Base-by-base conservation (phyloP, 2,797 vertebrate genomes). In the Gymnocypris eckloni region DNA sequence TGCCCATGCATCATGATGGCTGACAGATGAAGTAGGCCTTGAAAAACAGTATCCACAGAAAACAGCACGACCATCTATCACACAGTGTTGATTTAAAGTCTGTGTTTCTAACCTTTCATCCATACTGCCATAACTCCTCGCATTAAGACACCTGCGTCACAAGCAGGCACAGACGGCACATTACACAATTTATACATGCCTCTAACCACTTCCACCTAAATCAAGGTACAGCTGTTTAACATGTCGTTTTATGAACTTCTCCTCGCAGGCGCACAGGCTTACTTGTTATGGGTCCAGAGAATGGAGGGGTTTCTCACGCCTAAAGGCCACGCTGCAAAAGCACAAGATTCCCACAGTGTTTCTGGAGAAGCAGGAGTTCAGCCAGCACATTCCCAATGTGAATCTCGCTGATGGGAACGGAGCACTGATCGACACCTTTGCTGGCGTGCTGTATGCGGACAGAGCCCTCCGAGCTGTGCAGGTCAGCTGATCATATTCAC, bases 361-460 rank as follows among this genome's bases (percentile, higher is more conserved):
- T 22, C 93, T 99, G 4, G 90, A 89, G 0, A 78, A 70, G 0
- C 64, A 91, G 0, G 91, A 92, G 1, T 94, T 97, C 92, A 94
- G 90, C 56, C 90, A 88, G 73, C 91, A 86, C 77, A 96, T 97
- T 87, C 96, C 97, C 0, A 89, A 95, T 16, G 89, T 98, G 56
- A 90, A 0, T 8, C 86, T 97, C 69, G 50, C 89, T 0, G 22
- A 88, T 0, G 96, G 95, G 1, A 91, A 97, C n/a, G 93, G 82
- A 50, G 97, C 96, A 0, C 0, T 97, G 37, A 82, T 96, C 80
- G 97, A 99, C 1, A 73, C 72, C 37, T 95, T 89, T 0, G 97
- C 92, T 0, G 98, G 97, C 9, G 90, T 98, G 81, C 93, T 99
- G 89, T 96, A 93, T 0, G 97, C 98, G 0, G 96, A 97, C 87